These are phyloP conservation scores for Cecidostiba fungosa DNA, from an alignment of 2,888 invertebrate species.

Conservation along the genomic window DNA sequence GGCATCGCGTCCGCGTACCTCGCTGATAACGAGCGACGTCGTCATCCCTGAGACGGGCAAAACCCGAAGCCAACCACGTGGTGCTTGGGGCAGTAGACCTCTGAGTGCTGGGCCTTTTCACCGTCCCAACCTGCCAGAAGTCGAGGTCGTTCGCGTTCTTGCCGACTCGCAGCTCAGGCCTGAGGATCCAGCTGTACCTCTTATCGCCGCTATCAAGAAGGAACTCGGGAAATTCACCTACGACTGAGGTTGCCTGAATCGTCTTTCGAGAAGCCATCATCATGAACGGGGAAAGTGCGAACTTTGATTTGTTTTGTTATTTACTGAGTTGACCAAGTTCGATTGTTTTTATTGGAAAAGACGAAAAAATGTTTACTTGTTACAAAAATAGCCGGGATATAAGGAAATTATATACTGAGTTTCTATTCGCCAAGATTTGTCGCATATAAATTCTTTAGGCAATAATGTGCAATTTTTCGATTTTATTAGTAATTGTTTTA, in stretches of 20 bases:
- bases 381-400: too few relatives aligned
- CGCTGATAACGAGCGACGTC: slow-evolving; percentile 67
- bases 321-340: too few relatives aligned
- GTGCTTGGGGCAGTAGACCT: slow-evolving; percentile 81
- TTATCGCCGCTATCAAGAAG: slow-evolving; percentile 92
- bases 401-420: too few relatives aligned
- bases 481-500: too few relatives aligned
- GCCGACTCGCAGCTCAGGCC: slow-evolving; percentile 83
- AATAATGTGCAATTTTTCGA: too few relatives aligned
- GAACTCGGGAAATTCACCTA: slow-evolving; percentile 81
- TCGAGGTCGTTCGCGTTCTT: slow-evolving; percentile 82
- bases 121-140: slow-evolving; percentile 81
- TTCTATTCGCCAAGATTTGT: too few relatives aligned
- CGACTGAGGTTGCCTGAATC: slow-evolving; percentile 51
- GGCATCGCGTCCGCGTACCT: slow-evolving; percentile 69
- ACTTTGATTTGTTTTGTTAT: too few relatives aligned
- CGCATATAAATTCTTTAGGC: too few relatives aligned
- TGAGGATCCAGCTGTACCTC: slow-evolving; percentile 89
- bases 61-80: slow-evolving; percentile 71
- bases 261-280: too few relatives aligned
- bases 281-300: too few relatives aligned
- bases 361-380: too few relatives aligned
- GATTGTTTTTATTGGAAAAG: too few relatives aligned
- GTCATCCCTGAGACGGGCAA: slow-evolving; percentile 70
- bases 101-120: slow-evolving; percentile 86